These are phyloP conservation scores for Glyptemys insculpta DNA, from an alignment of 2,797 vertebrate species.

Conservation along the genomic window DNA sequence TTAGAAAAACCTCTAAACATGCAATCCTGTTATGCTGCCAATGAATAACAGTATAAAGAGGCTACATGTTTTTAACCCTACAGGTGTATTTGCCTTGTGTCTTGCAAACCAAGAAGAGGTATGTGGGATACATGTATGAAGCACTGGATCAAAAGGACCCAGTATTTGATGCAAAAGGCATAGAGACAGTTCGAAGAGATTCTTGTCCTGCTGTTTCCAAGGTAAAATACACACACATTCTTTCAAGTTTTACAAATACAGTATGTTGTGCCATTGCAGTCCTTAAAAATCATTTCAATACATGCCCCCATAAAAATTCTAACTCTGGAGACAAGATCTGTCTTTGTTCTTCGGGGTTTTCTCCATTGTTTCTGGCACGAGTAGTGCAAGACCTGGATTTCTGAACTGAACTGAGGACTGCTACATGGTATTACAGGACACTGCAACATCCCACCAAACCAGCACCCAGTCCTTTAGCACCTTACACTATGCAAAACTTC, in stretches of 20 bases:
- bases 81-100: constrained; percentile 97
- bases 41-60: background rate
- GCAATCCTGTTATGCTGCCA: background rate
- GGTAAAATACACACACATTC: constrained; percentile 81
- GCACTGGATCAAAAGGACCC: constrained; percentile 95
- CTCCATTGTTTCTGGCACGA: background rate
- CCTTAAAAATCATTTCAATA: background rate
- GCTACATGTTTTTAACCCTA: constrained; percentile 40
- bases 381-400: background rate
- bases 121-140: constrained; percentile 99
- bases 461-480: background rate
- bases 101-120: constrained; percentile 98
- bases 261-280: background rate
- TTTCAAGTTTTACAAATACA: background rate
- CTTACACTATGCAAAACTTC: background rate
- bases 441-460: background rate
- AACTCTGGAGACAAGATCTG: background rate
- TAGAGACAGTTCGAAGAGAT: constrained; percentile 96
- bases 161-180: constrained; percentile 97
- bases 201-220: constrained; percentile 97
- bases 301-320: constrained; percentile 1
- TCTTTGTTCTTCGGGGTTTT: background rate
- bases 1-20: background rate
- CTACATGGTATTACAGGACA: background rate
- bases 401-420: background rate